Percentiles rank a stretch among this genome's conserved stretches.
Conservation (phyloP, 2,113 vertebrate species). For the Bufo gargarizans region DNA sequence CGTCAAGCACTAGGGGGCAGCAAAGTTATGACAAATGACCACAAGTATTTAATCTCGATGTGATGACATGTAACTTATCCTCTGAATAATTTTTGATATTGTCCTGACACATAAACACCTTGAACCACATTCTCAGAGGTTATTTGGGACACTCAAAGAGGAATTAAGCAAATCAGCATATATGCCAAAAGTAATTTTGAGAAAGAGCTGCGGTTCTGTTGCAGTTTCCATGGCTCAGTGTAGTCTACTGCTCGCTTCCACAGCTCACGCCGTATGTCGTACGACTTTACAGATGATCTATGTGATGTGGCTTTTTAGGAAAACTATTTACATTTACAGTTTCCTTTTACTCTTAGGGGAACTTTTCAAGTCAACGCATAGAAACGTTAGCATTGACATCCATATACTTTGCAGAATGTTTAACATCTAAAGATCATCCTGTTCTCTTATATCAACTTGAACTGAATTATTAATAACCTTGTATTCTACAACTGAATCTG, state of each 20-base stretch:
- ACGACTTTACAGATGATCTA: neutral
- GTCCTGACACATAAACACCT: conserved; percentile 80
- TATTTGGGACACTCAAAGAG: conserved; percentile 77
- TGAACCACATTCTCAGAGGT: conserved; percentile 69
- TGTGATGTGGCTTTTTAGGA: conserved; percentile 3
- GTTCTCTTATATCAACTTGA: neutral
- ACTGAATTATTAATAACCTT: too few species aligned
- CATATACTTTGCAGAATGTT: neutral
- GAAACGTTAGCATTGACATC: too few species aligned
- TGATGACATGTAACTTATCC: conserved; percentile 66
- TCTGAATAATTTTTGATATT: conserved; percentile 68
- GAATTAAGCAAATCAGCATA: conserved; percentile 74
- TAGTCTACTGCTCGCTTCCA: conserved; percentile 18
- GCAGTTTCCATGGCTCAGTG: conserved; percentile 19
- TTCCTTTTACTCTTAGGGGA: neutral
- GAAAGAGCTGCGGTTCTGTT: conserved; percentile 62
- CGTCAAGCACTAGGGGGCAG: conserved; percentile 84
- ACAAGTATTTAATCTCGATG: neutral
- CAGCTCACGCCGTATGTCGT: neutral
- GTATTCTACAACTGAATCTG: neutral
- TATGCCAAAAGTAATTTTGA: conserved; percentile 75
- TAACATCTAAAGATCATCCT: neutral
- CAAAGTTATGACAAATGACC: conserved; percentile 76
- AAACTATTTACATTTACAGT: conserved; percentile 16
- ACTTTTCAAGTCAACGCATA: neutral